These are phyloP conservation scores for Amphipoea oculea DNA, from an alignment of 2,888 invertebrate species.

Conservation along the genomic window DNA sequence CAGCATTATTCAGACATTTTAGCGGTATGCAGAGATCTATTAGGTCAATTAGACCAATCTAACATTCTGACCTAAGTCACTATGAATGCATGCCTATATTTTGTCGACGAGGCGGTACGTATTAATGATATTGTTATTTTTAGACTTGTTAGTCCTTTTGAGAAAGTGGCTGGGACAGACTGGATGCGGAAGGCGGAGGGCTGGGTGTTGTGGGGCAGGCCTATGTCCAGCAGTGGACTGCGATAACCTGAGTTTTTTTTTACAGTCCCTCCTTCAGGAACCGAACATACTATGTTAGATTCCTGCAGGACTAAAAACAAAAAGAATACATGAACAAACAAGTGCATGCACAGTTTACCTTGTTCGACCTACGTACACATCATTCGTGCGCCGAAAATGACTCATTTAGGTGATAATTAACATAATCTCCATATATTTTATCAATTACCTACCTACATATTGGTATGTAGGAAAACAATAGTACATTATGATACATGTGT, in stretches of 20 bases:
- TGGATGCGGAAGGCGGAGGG: neutral
- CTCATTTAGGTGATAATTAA: slow-evolving; percentile 18
- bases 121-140: neutral
- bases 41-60: slow-evolving; percentile 70
- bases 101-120: neutral
- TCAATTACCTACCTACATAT: slow-evolving; percentile 3
- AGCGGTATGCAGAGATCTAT: slow-evolving; percentile 44
- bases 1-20: slow-evolving; percentile 36
- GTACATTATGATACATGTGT: too few species aligned
- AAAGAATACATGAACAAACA: neutral
- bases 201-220: neutral
- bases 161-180: neutral
- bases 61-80: slow-evolving; percentile 39
- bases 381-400: neutral
- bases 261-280: neutral
- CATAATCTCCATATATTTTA: slow-evolving; percentile 16
- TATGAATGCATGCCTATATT: slow-evolving; percentile 21
- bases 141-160: neutral
- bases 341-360: neutral
- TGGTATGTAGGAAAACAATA: slow-evolving; percentile 39
- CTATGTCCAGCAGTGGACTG: neutral
- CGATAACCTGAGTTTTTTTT: neutral
- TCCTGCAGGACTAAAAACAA: too few species aligned
- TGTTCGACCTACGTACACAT: neutral
- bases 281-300: neutral